phyloP scores from a whole-genome alignment of 2,888 invertebrate genomes.

The Parthenolecanium corni region DNA sequence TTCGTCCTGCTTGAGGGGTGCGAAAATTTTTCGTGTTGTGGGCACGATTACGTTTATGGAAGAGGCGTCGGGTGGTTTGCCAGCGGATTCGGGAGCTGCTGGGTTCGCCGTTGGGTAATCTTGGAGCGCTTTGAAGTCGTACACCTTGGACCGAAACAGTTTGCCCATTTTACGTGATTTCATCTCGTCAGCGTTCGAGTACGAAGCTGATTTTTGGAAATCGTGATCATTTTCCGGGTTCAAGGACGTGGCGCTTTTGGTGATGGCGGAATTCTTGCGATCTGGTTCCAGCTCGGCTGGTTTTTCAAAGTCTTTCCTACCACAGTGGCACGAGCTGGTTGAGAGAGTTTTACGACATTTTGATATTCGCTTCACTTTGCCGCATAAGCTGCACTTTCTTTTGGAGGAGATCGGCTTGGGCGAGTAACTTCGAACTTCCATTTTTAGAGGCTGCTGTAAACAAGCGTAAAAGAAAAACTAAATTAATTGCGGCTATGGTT shows the following conservation, averaged over 20 bases:
- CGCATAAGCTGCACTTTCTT: constrained; percentile 17
- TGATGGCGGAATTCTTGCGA: not conserved
- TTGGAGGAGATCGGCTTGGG: constrained; percentile 12
- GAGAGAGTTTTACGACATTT: constrained; percentile 6
- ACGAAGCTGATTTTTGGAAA: constrained; percentile 5
- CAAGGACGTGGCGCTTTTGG: not conserved
- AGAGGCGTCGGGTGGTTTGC: not conserved
- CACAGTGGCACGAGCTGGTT: constrained; percentile 15
- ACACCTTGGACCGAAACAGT: constrained; percentile 13
- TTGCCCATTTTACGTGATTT: constrained; percentile 1
- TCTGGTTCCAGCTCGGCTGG: not conserved
- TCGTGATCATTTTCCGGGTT: not conserved
- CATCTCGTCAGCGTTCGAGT: constrained; percentile 9
- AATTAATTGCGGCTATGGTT: not conserved
- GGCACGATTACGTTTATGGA: constrained; percentile 59
- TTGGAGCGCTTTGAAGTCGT: constrained; percentile 11
- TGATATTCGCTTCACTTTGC: constrained; percentile 17
- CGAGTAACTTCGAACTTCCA: constrained; percentile 7
- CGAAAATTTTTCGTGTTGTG: constrained; percentile 67
- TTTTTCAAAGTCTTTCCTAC: constrained; percentile 7
- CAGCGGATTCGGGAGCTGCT: not conserved
- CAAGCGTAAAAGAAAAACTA: not conserved
- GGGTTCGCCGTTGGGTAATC: not conserved
- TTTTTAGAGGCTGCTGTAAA: constrained; percentile 12
- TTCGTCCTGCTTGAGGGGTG: constrained; percentile 53